These are phyloP conservation scores for Periplaneta americana DNA, from an alignment of 1,140 invertebrate genomes.

Conservation along the genomic window DNA sequence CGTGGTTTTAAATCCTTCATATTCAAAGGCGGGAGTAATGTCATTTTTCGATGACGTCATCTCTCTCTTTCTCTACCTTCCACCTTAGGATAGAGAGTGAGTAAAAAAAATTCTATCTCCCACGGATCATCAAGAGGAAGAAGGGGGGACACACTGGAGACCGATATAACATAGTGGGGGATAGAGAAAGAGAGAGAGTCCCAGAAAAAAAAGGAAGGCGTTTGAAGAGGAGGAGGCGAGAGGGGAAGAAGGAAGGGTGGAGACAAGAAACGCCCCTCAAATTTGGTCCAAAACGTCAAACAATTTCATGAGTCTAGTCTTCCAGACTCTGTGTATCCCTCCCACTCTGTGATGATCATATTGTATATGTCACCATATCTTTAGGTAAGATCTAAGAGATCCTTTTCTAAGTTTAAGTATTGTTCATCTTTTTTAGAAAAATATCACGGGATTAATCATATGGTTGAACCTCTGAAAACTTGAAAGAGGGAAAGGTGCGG, in stretches of 20 bases:
- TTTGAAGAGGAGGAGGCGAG: neutral
- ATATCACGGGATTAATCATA: neutral
- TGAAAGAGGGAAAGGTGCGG: neutral
- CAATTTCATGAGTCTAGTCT: neutral
- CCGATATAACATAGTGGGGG: neutral
- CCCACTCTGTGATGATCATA: neutral
- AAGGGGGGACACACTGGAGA: neutral
- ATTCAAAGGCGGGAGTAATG: neutral
- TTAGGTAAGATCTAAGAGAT: neutral
- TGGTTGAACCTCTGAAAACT: neutral
- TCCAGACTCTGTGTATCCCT: neutral
- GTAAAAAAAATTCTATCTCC: neutral
- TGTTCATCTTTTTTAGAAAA: neutral
- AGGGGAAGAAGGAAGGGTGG: neutral
- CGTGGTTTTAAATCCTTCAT: neutral
- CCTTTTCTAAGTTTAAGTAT: neutral
- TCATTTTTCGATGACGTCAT: neutral
- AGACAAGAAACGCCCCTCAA: slow-evolving; percentile 1
- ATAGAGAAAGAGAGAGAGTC: neutral
- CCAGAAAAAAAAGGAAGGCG: neutral
- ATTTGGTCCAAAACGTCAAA: slow-evolving; percentile 1
- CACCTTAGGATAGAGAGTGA: neutral
- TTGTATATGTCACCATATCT: neutral
- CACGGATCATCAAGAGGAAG: neutral
- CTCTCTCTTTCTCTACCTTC: neutral